Base-by-base conservation (phyloP, 2,888 invertebrate genomes). In the Dromius quadrimaculatus region DNA sequence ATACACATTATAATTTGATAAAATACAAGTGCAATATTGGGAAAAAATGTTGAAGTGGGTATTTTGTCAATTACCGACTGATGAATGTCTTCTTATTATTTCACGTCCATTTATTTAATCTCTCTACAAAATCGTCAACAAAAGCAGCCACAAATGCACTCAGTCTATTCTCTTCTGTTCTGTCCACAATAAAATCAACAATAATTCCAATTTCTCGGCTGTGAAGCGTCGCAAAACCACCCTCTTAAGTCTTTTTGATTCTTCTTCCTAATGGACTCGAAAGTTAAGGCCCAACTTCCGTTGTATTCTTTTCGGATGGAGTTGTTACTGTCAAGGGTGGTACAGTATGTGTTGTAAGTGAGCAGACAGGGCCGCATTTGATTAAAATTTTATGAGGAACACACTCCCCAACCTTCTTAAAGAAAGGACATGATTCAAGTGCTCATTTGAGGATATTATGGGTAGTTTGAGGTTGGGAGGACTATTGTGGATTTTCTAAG, bases 171-270 rank as follows among this genome's bases (percentile, higher is more conserved):
- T n/a, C n/a, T n/a, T n/a, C 47, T 11, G 47, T 2, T 11, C 23
- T 20, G 20, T 19, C 28, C 59, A 61, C 61, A 61, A 61, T 61
- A 61, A 61, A 61, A 36, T 61, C 61, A 61, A 61, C 61, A 61
- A 61, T 61, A 61, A 61, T 61, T 61, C 61, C 61, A 23, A 61
- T 61, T 61, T 61, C 61, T 61, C 61, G 61, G 59, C 59, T 47
- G 47, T 23, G 47, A 36, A 36, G 4, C 36, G 36, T 11, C 36
- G 11, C 36, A 36, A 36, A 36, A 36, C 36, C 36, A 11, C 11
- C 36, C 1, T 41, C n/a, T n/a, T n/a, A n/a, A n/a, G n/a, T n/a
- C n/a, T n/a, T n/a, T n/a, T n/a, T n/a, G n/a, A n/a, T n/a, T n/a
- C n/a, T 41, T 15, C 41, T 17, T 54, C 13, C 15, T 54, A 54